Conservation (phyloP, 2,113 vertebrate genomes). For the Passer montanus region DNA sequence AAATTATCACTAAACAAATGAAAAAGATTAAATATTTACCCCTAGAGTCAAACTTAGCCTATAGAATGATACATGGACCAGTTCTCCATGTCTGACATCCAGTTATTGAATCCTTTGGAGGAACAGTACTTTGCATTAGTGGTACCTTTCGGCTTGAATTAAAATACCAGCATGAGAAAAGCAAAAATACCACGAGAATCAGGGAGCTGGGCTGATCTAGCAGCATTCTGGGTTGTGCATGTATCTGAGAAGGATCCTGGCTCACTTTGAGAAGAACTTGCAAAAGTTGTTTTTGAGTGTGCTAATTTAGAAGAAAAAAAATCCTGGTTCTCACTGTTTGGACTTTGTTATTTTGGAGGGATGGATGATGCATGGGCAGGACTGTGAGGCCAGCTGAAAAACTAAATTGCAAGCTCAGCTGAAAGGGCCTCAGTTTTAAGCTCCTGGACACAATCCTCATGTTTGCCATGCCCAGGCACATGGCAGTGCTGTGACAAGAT, state of each 20-base stretch:
- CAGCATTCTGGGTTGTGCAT: neutral
- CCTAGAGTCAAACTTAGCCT: neutral
- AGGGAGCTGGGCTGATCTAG: neutral
- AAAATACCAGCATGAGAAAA: neutral
- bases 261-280: neutral
- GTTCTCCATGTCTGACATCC: neutral
- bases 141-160: neutral
- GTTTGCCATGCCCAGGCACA: neutral
- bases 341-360: neutral
- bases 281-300: neutral
- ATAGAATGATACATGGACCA: neutral
- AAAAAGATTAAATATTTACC: conserved; percentile 40
- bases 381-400: neutral
- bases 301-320: neutral
- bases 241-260: neutral
- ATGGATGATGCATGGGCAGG: neutral
- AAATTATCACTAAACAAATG: conserved; percentile 33
- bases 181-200: neutral
- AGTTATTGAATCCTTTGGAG: neutral
- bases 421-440: neutral
- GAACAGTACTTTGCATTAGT: neutral
- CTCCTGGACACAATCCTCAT: neutral
- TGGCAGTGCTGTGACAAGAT: neutral
- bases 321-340: neutral
- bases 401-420: neutral